phyloP scores from a whole-genome alignment of 2,113 vertebrate genomes.

The Limanda limanda region DNA sequence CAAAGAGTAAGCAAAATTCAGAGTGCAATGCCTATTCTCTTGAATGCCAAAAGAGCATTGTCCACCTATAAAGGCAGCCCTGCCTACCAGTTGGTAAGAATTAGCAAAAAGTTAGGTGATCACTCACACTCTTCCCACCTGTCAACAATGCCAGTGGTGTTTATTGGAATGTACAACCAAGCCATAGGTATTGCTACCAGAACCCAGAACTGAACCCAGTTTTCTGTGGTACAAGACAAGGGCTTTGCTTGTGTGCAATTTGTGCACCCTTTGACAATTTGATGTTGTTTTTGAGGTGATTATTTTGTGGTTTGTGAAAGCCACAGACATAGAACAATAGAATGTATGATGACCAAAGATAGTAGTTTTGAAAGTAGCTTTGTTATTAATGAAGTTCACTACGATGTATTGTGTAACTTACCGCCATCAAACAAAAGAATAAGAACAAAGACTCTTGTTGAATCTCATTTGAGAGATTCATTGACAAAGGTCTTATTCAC shows the following conservation, averaged over 20 bases:
- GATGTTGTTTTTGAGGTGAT: slow-evolving; percentile 8
- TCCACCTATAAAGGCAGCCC: neutral
- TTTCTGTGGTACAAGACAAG: neutral
- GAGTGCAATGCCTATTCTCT: slow-evolving; percentile 4
- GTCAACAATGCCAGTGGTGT: slow-evolving; percentile 1
- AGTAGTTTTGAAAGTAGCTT: neutral
- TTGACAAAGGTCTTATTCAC: slow-evolving; percentile 5
- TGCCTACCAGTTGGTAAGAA: neutral
- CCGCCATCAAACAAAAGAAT: slow-evolving; percentile 11
- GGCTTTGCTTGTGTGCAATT: neutral
- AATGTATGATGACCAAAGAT: slow-evolving; percentile 33
- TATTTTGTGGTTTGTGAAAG: slow-evolving; percentile 39
- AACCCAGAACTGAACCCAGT: neutral
- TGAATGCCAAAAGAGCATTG: neutral
- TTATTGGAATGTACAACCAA: neutral
- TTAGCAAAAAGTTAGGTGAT: neutral
- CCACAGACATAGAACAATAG: slow-evolving; percentile 8
- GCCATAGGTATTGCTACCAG: neutral
- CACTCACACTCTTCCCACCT: neutral
- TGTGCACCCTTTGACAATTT: neutral
- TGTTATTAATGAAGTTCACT: slow-evolving; percentile 7
- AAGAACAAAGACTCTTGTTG: neutral
- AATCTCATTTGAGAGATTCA: neutral
- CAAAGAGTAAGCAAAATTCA: slow-evolving; percentile 19
- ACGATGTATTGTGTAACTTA: slow-evolving; percentile 13